Evolutionary conservation across 2,888 invertebrate genomes (phyloP), one percentile per base, ranked within the genome.

Genomic region (Antheraea assamensis): DNA sequence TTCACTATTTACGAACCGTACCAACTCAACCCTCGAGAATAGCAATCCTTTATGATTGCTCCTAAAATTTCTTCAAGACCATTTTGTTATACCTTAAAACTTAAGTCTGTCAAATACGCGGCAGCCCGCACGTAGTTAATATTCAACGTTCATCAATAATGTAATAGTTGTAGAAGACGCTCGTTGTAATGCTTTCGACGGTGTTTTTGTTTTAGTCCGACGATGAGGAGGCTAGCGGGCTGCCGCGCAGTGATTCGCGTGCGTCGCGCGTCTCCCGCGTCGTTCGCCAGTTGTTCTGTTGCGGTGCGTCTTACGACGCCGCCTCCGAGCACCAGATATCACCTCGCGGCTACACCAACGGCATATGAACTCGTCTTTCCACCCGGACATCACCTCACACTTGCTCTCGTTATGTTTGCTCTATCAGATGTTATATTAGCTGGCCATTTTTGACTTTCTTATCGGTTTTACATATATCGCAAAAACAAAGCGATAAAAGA

Each of bases 211-310:
- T 91, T 82, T 92, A 93, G 93, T 90, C 89, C 42, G 90, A 92
- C 81, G 91, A 90, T 71, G 90, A 91, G 78, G 93, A 91, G 81
- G 92, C 92, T 80, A 87, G 93, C 87, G 93, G 92, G 91, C 89
- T 92, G 92, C 90, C 93, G 87, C 92, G 92, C 87, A 89, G 86
- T 81, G 91, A 88, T 76, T 92, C 92, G 74, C 91, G 83, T 78
- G 80, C 83, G 72, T 91, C 92, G 47, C 92, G 92, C 74, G 87
- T 92, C 71, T 86, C 88, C 58, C 92, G 90, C 83, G 91, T 82
- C 72, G 83, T 92, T 77, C 91, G 92, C 19, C 89, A 90, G 78
- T 83, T 93, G 80, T 86, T 94, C 85, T 94, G 94, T 85, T 94
- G 94, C 83, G 93, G 93, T 74, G 84, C 89, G 66, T 81, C 86